Evolutionary conservation across 2,888 invertebrate species (phyloP).

Genomic region (Hedya salicella): DNA sequence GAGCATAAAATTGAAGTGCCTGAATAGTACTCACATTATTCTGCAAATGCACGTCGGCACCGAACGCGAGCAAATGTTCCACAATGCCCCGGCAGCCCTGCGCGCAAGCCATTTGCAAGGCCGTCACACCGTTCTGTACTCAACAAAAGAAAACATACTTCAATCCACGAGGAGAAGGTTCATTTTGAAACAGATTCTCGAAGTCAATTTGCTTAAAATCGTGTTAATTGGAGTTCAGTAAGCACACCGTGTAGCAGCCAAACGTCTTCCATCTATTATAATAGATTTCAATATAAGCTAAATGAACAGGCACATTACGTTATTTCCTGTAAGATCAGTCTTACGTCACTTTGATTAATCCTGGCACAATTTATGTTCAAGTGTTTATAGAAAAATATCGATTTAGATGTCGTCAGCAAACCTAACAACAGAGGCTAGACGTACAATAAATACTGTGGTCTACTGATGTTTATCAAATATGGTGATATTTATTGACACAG

Average conservation of each 20-base stretch:
- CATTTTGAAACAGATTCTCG: neutral
- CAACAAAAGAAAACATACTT: constrained; percentile 6
- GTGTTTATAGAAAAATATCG: too few relatives aligned
- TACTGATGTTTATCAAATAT: too few relatives aligned
- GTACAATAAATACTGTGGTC: too few relatives aligned
- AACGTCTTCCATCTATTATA: constrained; percentile 11
- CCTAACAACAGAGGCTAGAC: too few relatives aligned
- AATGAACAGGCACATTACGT: neutral
- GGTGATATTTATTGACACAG: too few relatives aligned
- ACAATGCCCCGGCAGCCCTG: constrained; percentile 89
- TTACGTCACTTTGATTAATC: constrained; percentile 1
- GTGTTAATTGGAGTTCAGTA: constrained; percentile 3
- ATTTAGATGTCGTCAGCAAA: too few relatives aligned
- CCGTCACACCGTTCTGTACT: constrained; percentile 87
- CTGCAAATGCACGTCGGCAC: constrained; percentile 87
- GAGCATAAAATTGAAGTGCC: constrained; percentile 26
- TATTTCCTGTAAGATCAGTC: neutral
- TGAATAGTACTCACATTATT: constrained; percentile 84
- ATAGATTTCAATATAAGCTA: neutral
- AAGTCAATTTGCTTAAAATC: constrained; percentile 4
- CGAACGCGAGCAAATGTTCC: constrained; percentile 87
- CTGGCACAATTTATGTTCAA: too few relatives aligned
- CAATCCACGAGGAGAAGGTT: neutral
- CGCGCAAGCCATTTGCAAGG: constrained; percentile 88
- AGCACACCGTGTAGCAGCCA: constrained; percentile 2